Percentiles rank a stretch among this genome's conserved stretches.
Evolutionary conservation across 2,113 vertebrate species (phyloP).

Genomic region (Ovis aries): ARS-UI_Ramb_v3.0 NC_056055.1:145227001-145227500

Average conservation of each 20-base stretch:
- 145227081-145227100: neutral
- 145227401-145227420: neutral
- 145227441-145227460: neutral
- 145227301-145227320: neutral
- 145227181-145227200: neutral
- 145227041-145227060: neutral
- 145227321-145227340: neutral
- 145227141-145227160: neutral
- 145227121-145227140: neutral
- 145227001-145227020: neutral
- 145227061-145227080: neutral
- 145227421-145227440: neutral
- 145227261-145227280: neutral
- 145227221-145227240: neutral
- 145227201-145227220: neutral
- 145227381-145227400: constrained; percentile 24
- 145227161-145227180: constrained; percentile 6
- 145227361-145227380: neutral
- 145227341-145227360: neutral
- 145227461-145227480: neutral
- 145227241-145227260: neutral
- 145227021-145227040: neutral
- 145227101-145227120: constrained; percentile 4
- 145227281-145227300: neutral
- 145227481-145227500: neutral